Percentiles rank a stretch among this genome's conserved stretches.
Conservation (phyloP, 2,797 vertebrate genomes). For the Channa striata region DNA sequence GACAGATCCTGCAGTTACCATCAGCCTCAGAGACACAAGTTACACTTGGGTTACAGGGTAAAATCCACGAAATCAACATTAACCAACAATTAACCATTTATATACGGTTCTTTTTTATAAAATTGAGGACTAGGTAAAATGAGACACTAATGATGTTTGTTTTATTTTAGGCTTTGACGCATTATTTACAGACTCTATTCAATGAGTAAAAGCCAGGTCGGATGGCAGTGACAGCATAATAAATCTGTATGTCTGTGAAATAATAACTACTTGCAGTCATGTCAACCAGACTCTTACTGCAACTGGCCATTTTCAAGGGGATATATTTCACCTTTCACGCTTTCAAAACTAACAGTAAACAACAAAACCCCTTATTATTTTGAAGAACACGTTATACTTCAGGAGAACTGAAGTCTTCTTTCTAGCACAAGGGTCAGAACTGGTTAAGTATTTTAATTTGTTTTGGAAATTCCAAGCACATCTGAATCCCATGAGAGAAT, state of each 20-base stretch:
- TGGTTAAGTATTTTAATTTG: too few relatives aligned
- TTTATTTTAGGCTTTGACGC: not conserved
- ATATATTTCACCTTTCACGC: not conserved
- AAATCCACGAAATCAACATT: slow-evolving; percentile 15
- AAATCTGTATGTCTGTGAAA: slow-evolving; percentile 1
- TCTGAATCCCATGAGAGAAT: too few relatives aligned
- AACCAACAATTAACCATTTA: slow-evolving; percentile 33
- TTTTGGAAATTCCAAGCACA: too few relatives aligned
- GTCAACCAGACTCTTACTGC: not conserved
- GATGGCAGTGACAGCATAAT: slow-evolving; percentile 5
- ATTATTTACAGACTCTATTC: not conserved
- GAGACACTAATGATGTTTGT: slow-evolving; percentile 6
- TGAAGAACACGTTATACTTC: not conserved
- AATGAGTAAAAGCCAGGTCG: not conserved
- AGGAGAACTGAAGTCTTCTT: too few relatives aligned
- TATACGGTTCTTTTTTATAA: slow-evolving; percentile 34
- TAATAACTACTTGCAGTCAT: not conserved
- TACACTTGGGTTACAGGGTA: not conserved
- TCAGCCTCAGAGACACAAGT: not conserved
- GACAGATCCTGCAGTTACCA: slow-evolving; percentile 44
- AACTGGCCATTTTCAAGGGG: not conserved
- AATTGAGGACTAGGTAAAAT: slow-evolving; percentile 8
- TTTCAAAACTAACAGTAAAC: not conserved
- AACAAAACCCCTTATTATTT: not conserved
- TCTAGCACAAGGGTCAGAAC: too few relatives aligned